Evolutionary conservation across 2,113 vertebrate species (phyloP).

Genomic region (Eleginops maclovinus): DNA sequence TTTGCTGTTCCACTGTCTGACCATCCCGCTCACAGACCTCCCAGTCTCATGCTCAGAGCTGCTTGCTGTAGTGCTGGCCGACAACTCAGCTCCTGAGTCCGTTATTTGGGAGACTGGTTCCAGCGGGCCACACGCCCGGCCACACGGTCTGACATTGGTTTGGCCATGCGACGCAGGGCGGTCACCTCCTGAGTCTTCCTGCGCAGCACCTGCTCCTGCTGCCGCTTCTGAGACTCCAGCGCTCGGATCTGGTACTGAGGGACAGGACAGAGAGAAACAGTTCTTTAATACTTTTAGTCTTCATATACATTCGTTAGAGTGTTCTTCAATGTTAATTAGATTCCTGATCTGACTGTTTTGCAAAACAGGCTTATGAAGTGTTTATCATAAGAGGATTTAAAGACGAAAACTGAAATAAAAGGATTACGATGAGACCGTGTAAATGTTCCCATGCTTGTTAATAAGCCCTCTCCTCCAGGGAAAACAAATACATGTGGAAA

Average conservation of each 20-base stretch:
- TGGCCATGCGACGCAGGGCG: conserved; percentile 91
- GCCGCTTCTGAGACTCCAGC: conserved; percentile 95
- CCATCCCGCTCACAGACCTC: conserved; percentile 92
- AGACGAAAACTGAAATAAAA: conserved; percentile 21
- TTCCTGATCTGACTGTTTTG: conserved; percentile 11
- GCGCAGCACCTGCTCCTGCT: conserved; percentile 94
- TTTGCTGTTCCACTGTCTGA: conserved; percentile 96
- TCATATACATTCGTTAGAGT: too few species aligned
- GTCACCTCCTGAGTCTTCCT: conserved; percentile 97
- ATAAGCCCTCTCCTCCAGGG: conserved; percentile 10
- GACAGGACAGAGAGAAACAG: not conserved
- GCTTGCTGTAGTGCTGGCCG: conserved; percentile 86
- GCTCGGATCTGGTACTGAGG: conserved; percentile 94
- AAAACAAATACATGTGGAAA: conserved; percentile 19
- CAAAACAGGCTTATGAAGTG: conserved; percentile 31
- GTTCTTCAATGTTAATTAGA: not conserved
- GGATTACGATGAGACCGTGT: conserved; percentile 31
- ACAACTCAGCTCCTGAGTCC: conserved; percentile 91
- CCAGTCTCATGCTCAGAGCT: conserved; percentile 89
- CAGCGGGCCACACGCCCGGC: conserved; percentile 84
- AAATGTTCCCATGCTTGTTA: conserved; percentile 27
- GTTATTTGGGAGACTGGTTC: conserved; percentile 68
- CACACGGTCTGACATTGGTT: conserved; percentile 93
- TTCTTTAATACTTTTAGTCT: not conserved
- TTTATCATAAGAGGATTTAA: conserved; percentile 28